Conservation (phyloP, 2,797 vertebrate species). For the Threskiornis aethiopicus region DNA sequence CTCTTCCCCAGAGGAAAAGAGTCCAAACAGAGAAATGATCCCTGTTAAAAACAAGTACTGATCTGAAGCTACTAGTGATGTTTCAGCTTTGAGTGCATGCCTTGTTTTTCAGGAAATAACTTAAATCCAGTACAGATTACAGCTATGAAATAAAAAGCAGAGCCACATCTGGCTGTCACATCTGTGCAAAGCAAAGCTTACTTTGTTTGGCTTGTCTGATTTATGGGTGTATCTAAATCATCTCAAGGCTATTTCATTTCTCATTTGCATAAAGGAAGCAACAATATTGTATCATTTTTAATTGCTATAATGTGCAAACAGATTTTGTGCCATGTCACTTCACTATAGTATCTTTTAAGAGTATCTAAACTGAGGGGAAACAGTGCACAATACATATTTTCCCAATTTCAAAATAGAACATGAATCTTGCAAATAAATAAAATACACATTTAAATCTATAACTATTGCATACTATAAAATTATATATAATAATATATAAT, state of each 20-base stretch:
- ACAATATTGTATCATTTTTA: not conserved
- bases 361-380: not conserved
- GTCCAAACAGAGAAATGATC: not conserved
- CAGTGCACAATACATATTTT: not conserved
- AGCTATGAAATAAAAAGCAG: conserved; percentile 62
- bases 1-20: not conserved
- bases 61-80: not conserved
- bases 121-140: conserved; percentile 51
- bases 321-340: not conserved
- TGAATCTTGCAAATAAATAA: not conserved
- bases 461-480: not conserved
- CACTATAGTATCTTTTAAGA: not conserved
- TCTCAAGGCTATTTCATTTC: not conserved
- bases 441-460: not conserved
- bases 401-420: not conserved
- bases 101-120: conserved; percentile 47
- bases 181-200: conserved; percentile 20
- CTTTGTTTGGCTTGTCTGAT: conserved; percentile 40
- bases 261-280: conserved; percentile 31
- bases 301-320: conserved; percentile 2
- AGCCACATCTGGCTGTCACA: conserved; percentile 61
- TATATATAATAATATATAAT: not conserved
- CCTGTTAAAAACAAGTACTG: not conserved
- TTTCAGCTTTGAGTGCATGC: not conserved
- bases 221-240: conserved; percentile 24